Percentiles rank a stretch among this genome's conserved stretches.
Conservation (phyloP, 1,140 invertebrate genomes). For the Chrysomallon squamiferum region DNA sequence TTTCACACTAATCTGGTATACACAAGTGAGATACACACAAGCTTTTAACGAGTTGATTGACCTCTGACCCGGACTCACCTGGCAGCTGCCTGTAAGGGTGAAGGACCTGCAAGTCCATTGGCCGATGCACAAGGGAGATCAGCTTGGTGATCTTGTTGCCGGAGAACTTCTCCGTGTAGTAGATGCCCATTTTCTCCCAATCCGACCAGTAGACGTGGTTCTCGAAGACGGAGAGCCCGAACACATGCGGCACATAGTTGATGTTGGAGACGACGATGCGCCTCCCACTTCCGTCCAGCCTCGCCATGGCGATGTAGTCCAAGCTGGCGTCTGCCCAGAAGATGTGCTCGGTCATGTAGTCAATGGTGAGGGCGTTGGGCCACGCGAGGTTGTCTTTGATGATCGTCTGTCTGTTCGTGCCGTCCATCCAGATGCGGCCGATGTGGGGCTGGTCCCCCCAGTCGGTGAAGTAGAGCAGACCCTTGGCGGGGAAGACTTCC, state of each 20-base stretch:
- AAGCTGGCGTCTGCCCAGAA: slow-evolving; percentile 97
- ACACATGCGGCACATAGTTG: slow-evolving; percentile 77
- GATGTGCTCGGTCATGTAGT: slow-evolving; percentile 92
- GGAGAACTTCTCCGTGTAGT: slow-evolving; percentile 94
- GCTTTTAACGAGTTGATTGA: too few species aligned
- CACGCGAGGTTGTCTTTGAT: slow-evolving; percentile 95
- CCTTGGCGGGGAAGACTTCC: slow-evolving; percentile 83
- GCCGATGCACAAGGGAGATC: slow-evolving; percentile 87
- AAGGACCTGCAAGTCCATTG: slow-evolving; percentile 79
- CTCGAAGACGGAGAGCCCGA: slow-evolving; percentile 89
- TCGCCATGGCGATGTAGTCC: slow-evolving; percentile 86
- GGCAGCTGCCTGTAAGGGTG: slow-evolving; percentile 73
- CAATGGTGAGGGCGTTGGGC: slow-evolving; percentile 93
- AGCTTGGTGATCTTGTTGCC: slow-evolving; percentile 90
- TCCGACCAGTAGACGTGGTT: slow-evolving; percentile 98
- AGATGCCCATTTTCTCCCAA: slow-evolving; percentile 84
- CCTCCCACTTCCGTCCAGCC: slow-evolving; percentile 48
- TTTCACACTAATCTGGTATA: too few species aligned
- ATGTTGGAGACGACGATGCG: slow-evolving; percentile 69
- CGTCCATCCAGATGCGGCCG: slow-evolving; percentile 95
- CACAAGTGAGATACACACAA: too few species aligned
- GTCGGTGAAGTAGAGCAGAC: slow-evolving; percentile 93
- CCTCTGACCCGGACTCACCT: slow-evolving; percentile 47
- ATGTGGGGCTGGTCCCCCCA: slow-evolving; percentile 98
- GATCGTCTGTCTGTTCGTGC: slow-evolving; percentile 82